phyloP scores from a whole-genome alignment of 2,888 invertebrate genomes.

The Magallana nippona region DNA sequence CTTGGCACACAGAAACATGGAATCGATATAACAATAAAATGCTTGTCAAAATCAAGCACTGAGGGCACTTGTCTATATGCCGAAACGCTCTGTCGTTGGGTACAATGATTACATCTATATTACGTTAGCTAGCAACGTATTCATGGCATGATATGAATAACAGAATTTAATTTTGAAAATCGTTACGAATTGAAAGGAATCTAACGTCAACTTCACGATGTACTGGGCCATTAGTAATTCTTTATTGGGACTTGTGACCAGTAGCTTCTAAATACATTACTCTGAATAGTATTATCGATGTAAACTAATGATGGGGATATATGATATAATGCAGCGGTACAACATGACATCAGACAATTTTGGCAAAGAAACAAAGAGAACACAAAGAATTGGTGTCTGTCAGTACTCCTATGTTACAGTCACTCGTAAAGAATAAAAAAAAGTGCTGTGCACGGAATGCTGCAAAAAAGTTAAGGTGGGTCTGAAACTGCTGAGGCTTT shows the following conservation, averaged over 20 bases:
- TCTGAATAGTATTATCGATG: too few species aligned
- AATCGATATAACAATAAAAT: constrained; percentile 8
- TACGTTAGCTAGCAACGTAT: too few species aligned
- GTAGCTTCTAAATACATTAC: too few species aligned
- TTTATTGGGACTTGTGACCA: too few species aligned
- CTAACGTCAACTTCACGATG: too few species aligned
- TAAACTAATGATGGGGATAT: too few species aligned
- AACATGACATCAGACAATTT: background rate
- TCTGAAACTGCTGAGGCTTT: background rate
- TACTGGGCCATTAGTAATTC: too few species aligned
- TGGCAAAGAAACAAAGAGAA: constrained; percentile 19
- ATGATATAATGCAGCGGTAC: background rate
- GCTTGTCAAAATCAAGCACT: background rate
- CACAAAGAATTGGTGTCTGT: background rate
- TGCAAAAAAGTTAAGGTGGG: background rate
- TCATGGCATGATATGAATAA: too few species aligned
- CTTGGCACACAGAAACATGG: constrained; percentile 9
- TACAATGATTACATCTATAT: background rate
- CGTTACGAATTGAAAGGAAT: too few species aligned
- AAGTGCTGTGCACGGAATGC: too few species aligned
- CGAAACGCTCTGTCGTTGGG: background rate
- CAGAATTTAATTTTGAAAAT: too few species aligned
- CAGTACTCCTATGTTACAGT: background rate
- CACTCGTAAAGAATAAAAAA: background rate
- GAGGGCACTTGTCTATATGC: background rate